phyloP scores from a whole-genome alignment of 2,888 invertebrate genomes.

The Oasisia sp. region DNA sequence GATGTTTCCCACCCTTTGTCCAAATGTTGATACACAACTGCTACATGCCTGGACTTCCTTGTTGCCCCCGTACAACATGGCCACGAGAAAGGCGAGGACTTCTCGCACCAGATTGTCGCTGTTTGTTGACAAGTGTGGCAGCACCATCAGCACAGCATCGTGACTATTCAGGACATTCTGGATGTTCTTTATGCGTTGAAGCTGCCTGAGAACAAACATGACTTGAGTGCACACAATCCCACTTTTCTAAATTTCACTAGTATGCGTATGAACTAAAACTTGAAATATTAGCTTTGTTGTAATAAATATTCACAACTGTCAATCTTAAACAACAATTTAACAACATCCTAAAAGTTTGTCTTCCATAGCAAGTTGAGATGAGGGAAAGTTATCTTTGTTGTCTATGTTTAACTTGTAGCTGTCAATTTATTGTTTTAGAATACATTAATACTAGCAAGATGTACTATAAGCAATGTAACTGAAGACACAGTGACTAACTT shows the following conservation, averaged over 20 bases:
- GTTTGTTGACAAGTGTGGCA: constrained; percentile 57
- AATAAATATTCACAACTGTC: too few relatives aligned
- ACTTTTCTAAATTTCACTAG: neutral
- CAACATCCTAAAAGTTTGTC: too few relatives aligned
- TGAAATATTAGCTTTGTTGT: too few relatives aligned
- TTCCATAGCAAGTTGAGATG: too few relatives aligned
- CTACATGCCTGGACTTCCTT: constrained; percentile 55
- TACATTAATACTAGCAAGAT: too few relatives aligned
- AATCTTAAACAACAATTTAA: too few relatives aligned
- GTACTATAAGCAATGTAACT: neutral
- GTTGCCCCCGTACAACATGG: constrained; percentile 61
- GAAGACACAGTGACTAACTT: neutral
- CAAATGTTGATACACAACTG: neutral
- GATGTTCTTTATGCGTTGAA: constrained; percentile 48
- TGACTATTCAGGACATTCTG: constrained; percentile 57
- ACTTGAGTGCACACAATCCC: neutral
- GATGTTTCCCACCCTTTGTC: neutral
- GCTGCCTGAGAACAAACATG: constrained; percentile 33
- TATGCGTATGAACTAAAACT: too few relatives aligned
- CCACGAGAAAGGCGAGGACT: constrained; percentile 57
- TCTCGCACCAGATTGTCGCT: constrained; percentile 58
- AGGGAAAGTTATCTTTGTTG: too few relatives aligned
- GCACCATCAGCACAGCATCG: constrained; percentile 52
- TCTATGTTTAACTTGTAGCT: too few relatives aligned
- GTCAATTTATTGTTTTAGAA: too few relatives aligned